These are phyloP conservation scores for Lissonota sp. DNA, from an alignment of 2,888 invertebrate species.

Conservation along the genomic window DNA sequence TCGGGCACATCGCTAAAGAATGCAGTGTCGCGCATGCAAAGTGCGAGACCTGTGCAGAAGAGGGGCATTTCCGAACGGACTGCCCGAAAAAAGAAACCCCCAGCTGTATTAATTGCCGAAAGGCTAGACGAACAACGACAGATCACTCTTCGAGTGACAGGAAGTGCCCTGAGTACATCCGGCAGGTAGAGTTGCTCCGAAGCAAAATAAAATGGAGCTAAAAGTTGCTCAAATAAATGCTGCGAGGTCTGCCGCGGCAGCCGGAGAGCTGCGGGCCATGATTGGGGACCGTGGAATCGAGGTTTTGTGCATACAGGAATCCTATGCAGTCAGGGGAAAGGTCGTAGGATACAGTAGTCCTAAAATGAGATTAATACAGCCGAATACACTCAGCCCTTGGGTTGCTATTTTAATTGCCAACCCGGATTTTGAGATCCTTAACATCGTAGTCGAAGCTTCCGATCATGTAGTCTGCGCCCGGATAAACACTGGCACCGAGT, in stretches of 20 bases:
- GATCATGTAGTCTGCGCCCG: too few species aligned
- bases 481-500: too few species aligned
- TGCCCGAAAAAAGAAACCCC: conserved; percentile 5
- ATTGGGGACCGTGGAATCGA: background rate
- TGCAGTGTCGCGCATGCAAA: background rate
- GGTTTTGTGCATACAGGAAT: conserved; percentile 51
- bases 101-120: conserved; percentile 1
- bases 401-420: background rate
- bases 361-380: background rate
- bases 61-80: background rate
- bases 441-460: too few species aligned
- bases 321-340: conserved; percentile 6
- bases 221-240: conserved; percentile 26
- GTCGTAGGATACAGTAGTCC: background rate
- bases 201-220: background rate
- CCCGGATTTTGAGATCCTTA: too few species aligned
- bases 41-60: conserved; percentile 19
- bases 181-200: background rate
- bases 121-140: background rate
- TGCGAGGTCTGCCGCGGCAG: background rate
- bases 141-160: background rate
- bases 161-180: conserved; percentile 11
- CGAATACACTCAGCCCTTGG: background rate
- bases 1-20: conserved; percentile 19
- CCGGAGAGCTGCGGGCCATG: background rate